phyloP scores from a whole-genome alignment of 2,113 vertebrate species.

The Numenius arquata region DNA sequence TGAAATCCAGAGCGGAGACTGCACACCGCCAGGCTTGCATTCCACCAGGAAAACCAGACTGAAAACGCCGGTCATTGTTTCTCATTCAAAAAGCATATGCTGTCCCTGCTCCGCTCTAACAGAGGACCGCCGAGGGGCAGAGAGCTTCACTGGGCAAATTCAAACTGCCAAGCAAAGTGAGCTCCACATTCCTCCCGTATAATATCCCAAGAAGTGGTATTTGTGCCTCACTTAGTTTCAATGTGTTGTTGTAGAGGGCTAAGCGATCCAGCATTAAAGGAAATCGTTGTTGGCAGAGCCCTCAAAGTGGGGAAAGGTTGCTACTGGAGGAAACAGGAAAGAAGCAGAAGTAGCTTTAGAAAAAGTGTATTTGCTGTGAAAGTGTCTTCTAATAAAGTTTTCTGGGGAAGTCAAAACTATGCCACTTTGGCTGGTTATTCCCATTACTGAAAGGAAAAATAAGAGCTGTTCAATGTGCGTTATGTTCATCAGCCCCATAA shows the following conservation, averaged over 20 bases:
- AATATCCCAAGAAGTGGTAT: background rate
- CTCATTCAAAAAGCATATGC: background rate
- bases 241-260: background rate
- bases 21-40: background rate
- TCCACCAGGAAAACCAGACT: background rate
- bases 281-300: background rate
- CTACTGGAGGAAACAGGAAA: background rate
- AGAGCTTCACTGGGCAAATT: background rate
- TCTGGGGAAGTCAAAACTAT: background rate
- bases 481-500: background rate
- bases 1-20: background rate
- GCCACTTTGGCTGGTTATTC: background rate
- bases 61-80: background rate
- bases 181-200: background rate
- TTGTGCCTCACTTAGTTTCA: conserved; percentile 2
- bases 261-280: background rate
- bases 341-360: background rate
- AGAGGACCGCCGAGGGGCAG: background rate
- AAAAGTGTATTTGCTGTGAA: background rate
- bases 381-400: background rate
- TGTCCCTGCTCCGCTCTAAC: background rate
- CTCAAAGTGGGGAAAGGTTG: background rate
- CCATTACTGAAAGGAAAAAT: background rate
- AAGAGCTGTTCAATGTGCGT: background rate
- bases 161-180: background rate